These are phyloP conservation scores for Euzophera pinguis DNA, from an alignment of 2,888 invertebrate species.

Conservation along the genomic window DNA sequence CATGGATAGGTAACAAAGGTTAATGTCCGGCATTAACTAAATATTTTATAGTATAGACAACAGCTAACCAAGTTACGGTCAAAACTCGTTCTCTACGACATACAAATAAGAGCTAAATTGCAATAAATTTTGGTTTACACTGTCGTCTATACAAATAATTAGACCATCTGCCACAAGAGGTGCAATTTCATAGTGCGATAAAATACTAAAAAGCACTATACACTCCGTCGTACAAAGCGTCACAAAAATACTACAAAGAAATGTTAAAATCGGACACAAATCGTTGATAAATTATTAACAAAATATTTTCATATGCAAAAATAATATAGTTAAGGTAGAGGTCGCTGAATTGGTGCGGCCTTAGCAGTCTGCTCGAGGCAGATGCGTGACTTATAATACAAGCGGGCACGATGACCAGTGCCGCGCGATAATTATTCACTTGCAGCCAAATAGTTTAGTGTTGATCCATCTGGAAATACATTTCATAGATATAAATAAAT, in stretches of 20 bases:
- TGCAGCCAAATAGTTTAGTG: constrained; percentile 46
- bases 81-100: neutral
- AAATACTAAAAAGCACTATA: constrained; percentile 46
- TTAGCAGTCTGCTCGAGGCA: neutral
- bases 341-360: constrained; percentile 23
- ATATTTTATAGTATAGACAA: neutral
- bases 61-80: neutral
- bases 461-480: constrained; percentile 67
- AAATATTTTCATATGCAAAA: constrained; percentile 71
- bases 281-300: constrained; percentile 68
- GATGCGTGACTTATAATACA: neutral
- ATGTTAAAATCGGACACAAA: constrained; percentile 63
- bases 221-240: constrained; percentile 52
- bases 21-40: neutral
- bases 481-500: neutral
- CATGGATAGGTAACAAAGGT: neutral
- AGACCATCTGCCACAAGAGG: neutral
- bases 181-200: constrained; percentile 28
- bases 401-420: neutral
- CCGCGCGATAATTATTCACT: constrained; percentile 5
- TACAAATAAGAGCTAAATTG: neutral
- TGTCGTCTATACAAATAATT: neutral
- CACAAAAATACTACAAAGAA: constrained; percentile 68
- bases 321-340: constrained; percentile 42
- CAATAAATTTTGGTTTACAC: neutral